Evolutionary conservation across 2,797 vertebrate genomes (phyloP).

Genomic region (Alosa sapidissima): DNA sequence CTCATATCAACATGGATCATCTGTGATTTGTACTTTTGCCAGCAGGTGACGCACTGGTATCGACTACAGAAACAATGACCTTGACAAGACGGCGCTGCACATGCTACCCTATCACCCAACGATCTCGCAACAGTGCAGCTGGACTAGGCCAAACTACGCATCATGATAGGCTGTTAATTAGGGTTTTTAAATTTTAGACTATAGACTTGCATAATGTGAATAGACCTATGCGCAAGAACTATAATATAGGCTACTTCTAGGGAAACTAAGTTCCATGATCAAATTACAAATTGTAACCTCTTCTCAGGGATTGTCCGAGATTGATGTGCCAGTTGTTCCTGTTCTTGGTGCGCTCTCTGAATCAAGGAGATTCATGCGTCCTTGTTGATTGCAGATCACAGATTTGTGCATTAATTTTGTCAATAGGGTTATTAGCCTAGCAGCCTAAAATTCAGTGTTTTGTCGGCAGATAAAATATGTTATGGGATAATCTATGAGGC

Average conservation of each 20-base stretch:
- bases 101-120: background rate
- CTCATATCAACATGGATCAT: background rate
- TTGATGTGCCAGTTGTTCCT: background rate
- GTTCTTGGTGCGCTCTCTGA: background rate
- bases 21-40: constrained; percentile 6
- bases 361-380: background rate
- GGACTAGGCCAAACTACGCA: background rate
- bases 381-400: background rate
- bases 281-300: background rate
- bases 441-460: background rate
- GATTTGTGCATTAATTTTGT: background rate
- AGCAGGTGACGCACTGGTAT: constrained; percentile 20
- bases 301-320: background rate
- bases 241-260: background rate
- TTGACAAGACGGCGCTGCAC: background rate
- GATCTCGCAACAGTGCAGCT: background rate
- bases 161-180: background rate
- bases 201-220: background rate
- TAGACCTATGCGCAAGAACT: background rate
- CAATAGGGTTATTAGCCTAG: background rate
- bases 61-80: background rate
- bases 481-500: too few species aligned
- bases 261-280: background rate
- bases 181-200: background rate
- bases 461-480: background rate